These are phyloP conservation scores for Pempheris klunzingeri DNA, from an alignment of 2,797 vertebrate genomes.

Conservation along the genomic window DNA sequence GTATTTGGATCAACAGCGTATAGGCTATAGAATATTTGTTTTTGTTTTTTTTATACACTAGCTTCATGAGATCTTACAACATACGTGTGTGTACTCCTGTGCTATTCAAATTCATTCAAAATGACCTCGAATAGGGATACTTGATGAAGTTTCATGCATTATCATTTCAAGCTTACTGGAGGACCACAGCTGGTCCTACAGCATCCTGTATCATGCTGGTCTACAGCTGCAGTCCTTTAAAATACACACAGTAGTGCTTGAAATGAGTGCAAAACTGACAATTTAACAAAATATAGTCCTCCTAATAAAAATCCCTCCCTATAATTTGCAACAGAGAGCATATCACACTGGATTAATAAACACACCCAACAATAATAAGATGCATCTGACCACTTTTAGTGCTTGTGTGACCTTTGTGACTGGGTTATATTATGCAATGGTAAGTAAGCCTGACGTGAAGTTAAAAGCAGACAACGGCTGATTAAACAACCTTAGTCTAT, in stretches of 20 bases:
- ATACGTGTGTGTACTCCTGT: background rate
- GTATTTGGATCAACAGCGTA: background rate
- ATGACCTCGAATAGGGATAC: background rate
- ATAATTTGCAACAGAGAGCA: too few relatives aligned
- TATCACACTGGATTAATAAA: background rate
- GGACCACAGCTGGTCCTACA: background rate
- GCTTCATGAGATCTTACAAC: background rate
- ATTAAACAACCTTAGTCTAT: too few relatives aligned
- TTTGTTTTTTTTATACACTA: background rate
- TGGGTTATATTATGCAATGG: background rate
- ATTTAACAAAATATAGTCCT: background rate
- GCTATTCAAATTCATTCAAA: background rate
- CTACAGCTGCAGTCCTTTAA: background rate
- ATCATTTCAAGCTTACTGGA: background rate
- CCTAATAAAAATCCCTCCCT: slow-evolving; percentile 1
- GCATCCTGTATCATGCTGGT: too few relatives aligned
- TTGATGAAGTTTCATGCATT: background rate
- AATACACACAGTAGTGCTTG: background rate
- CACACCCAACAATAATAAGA: slow-evolving; percentile 12
- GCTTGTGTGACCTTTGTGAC: background rate
- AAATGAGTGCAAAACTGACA: background rate
- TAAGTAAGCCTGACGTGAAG: background rate
- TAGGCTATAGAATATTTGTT: background rate
- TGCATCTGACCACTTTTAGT: background rate
- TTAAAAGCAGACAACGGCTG: background rate